Conservation (phyloP, 2,888 invertebrate species). For the Abrostola triplasia region DNA sequence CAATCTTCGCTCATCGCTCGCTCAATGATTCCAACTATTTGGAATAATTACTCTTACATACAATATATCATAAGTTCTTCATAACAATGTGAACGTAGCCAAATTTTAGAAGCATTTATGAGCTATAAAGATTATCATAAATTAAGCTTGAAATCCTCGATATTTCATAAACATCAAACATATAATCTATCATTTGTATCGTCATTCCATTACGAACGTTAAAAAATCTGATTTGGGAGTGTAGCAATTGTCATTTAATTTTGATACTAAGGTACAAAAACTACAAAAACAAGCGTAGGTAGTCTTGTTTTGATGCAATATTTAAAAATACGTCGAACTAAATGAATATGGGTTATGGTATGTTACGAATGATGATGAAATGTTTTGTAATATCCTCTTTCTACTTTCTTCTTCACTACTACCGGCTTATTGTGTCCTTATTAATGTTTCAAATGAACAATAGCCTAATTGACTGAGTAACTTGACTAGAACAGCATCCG, state of each 20-base stretch:
- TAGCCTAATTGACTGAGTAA: constrained; percentile 23
- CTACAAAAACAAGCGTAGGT: constrained; percentile 7
- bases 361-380: constrained; percentile 38
- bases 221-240: background rate
- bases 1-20: too few relatives aligned
- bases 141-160: constrained; percentile 22
- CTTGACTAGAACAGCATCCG: constrained; percentile 28
- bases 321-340: constrained; percentile 28
- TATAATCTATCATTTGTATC: constrained; percentile 1
- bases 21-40: too few relatives aligned
- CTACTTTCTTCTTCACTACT: constrained; percentile 1
- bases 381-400: constrained; percentile 25
- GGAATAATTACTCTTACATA: too few relatives aligned
- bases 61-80: background rate
- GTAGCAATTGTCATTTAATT: constrained; percentile 9
- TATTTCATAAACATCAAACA: constrained; percentile 12
- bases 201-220: background rate
- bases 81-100: constrained; percentile 1
- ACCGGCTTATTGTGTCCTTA: background rate
- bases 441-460: constrained; percentile 5
- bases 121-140: constrained; percentile 25
- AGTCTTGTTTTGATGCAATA: constrained; percentile 22
- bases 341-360: constrained; percentile 19
- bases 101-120: constrained; percentile 31
- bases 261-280: too few relatives aligned